Base-by-base conservation (phyloP, 2,113 vertebrate species). In the Indicator indicator region DNA sequence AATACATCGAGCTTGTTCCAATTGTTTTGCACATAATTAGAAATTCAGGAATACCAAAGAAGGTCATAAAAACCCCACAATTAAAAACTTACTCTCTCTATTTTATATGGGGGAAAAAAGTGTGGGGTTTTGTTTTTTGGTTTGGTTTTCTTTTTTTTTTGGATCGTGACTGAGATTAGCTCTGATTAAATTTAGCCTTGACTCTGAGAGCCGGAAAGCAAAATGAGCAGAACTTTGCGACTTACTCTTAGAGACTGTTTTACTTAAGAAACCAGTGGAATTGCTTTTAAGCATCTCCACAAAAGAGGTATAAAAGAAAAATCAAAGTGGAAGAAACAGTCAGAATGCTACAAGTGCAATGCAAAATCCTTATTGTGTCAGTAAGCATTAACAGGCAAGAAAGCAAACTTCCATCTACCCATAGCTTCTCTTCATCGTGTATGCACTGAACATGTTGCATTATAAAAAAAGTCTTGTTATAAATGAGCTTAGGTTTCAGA, bases 11-110 rank as follows among this genome's bases (percentile, higher is more conserved):
- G 28, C 19, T 28, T 75, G 38, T 92, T 95, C 58, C 73, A 73
- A 48, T 72, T 93, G 78, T 95, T 92, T 94, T 86, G 86, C 46
- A 82, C 71, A 74, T 78, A 89, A 95, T 84, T 78, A 95, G 69
- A 92, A 95, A 93, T 67, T 67, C 89, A 90, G 33, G 50, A 42
- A 67, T 85, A 71, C 80, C 46, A 73, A 54, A 65, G 60, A 80
- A 52, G 52, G 23, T 60, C 46, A 60, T 62, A 56, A 79, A 30
- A 30, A 83, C 71, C 28, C 71, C 28, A 82, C 67, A 72, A 21
- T 63, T 74, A 73, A 91, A 94, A 93, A 19, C 21, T 85, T 67
- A 81, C 20, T 76, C 88, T 79, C n/a, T 65, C 46, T 84, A 74
- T 73, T 97, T 93, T 88, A 42, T 83, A 3, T 21, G 5, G 7